A percentile compares a stretch with the other conserved stretches of the same genome.
Evolutionary conservation across 2,797 vertebrate genomes (phyloP).

Genomic region (Melanotaenia nigrans): DNA sequence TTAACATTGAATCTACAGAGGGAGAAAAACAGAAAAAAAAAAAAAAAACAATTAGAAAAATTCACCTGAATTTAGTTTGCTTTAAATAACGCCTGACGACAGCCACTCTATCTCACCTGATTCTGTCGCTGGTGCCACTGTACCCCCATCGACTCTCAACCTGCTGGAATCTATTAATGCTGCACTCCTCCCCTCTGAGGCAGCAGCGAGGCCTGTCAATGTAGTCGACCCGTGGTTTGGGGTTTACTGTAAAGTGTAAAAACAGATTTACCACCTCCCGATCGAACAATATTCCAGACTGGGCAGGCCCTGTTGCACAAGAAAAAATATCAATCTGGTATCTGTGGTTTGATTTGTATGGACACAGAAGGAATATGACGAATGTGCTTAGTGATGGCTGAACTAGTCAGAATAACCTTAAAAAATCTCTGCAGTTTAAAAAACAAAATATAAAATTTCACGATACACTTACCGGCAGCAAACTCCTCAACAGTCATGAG

Average conservation of each 20-base stretch:
- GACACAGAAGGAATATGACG: constrained; percentile 58
- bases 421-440: background rate
- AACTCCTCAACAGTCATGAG: constrained; percentile 99
- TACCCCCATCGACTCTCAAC: constrained; percentile 99
- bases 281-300: constrained; percentile 93
- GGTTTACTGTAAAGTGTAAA: constrained; percentile 98
- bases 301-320: constrained; percentile 91
- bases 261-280: constrained; percentile 97
- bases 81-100: background rate
- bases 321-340: constrained; percentile 79
- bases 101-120: constrained; percentile 84
- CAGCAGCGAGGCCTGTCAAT: constrained; percentile 97
- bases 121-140: constrained; percentile 97
- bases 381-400: constrained; percentile 29
- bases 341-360: constrained; percentile 71
- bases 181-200: constrained; percentile 96
- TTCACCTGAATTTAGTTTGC: background rate
- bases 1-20: constrained; percentile 93
- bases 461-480: constrained; percentile 87
- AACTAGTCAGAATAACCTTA: constrained; percentile 16
- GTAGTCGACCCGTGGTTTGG: constrained; percentile 98
- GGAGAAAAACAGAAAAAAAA: constrained; percentile 9
- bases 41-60: background rate
- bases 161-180: constrained; percentile 98
- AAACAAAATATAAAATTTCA: background rate